Conservation (phyloP, 2,888 invertebrate species). For the Amiota minor region DNA sequence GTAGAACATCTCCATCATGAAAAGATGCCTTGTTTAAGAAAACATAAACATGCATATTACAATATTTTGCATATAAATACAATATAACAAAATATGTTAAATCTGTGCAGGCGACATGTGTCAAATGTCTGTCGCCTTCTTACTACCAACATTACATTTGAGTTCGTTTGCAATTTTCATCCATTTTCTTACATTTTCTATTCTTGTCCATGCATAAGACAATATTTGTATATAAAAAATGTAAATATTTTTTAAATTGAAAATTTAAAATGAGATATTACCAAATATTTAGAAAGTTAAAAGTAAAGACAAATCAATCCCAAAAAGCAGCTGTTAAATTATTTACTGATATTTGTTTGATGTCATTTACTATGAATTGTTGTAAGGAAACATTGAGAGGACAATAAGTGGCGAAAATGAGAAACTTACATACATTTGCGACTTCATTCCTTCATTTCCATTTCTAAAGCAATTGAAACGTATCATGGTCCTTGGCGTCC, state of each 20-base stretch:
- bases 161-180: no score
- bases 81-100: conserved; percentile 28
- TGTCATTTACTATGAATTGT: background rate
- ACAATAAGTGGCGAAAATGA: no score
- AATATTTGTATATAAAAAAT: no score
- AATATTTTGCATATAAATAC: conserved; percentile 25
- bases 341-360: background rate
- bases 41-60: conserved; percentile 19
- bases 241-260: no score
- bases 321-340: conserved; percentile 15
- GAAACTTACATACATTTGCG: background rate
- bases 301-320: background rate
- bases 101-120: conserved; percentile 31
- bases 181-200: no score
- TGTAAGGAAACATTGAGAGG: no score
- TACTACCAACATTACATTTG: no score
- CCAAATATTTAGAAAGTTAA: no score
- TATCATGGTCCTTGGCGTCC: background rate
- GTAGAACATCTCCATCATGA: no score
- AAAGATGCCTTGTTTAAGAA: background rate
- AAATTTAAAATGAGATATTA: no score
- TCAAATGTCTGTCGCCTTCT: conserved; percentile 11
- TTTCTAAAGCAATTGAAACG: background rate
- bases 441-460: background rate
- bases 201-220: no score